A percentile compares a stretch with the other conserved stretches of the same genome.
Evolutionary conservation across 2,797 vertebrate species (phyloP).

Genomic region (Sorex maritimensis): DNA sequence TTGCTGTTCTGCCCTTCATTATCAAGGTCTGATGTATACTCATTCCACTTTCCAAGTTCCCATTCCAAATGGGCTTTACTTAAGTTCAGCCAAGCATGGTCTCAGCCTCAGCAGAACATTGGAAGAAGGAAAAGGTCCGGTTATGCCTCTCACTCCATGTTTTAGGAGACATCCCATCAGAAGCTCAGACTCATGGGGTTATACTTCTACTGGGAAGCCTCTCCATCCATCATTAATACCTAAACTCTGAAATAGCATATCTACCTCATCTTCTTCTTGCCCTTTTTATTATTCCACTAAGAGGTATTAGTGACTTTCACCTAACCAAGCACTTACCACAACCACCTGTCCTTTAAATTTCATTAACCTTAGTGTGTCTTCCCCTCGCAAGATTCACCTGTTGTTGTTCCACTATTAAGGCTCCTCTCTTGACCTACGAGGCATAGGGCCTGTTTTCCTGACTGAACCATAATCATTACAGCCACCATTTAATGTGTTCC

Average conservation of each 20-base stretch:
- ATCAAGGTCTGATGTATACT: background rate
- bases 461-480: background rate
- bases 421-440: background rate
- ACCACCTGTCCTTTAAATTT: background rate
- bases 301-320: background rate
- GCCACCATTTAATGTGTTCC: background rate
- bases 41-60: background rate
- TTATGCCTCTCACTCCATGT: background rate
- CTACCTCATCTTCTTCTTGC: background rate
- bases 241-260: background rate
- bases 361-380: background rate
- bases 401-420: background rate
- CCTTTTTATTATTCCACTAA: too few species aligned
- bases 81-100: background rate
- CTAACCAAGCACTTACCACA: background rate
- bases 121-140: background rate
- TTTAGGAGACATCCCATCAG: background rate
- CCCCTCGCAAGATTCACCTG: background rate
- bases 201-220: background rate
- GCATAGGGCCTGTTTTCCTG: conserved; percentile 8
- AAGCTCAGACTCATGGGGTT: background rate
- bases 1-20: background rate
- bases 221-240: background rate
- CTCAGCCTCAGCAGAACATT: background rate
- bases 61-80: background rate